Evolutionary conservation across 2,113 vertebrate species (phyloP).

Genomic region (Gymnorhina tibicen): DNA sequence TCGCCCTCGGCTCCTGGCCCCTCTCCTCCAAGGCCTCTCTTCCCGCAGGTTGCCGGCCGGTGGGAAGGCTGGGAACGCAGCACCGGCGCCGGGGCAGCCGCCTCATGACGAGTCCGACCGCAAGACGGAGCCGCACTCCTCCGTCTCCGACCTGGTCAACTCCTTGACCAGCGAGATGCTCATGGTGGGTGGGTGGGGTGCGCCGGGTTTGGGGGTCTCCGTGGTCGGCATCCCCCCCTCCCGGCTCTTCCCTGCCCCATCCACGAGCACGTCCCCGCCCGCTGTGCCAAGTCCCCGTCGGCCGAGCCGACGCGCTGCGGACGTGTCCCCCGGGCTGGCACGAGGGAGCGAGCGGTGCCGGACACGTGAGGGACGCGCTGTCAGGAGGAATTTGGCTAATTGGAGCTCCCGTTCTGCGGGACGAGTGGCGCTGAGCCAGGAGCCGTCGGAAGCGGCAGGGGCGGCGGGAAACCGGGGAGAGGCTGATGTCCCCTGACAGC

Average conservation of each 20-base stretch:
- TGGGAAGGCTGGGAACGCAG: slow-evolving; percentile 82
- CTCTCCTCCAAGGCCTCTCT: neutral
- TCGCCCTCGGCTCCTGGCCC: neutral
- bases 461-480: neutral
- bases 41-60: slow-evolving; percentile 78
- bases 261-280: neutral
- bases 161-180: slow-evolving; percentile 98
- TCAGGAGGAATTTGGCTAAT: slow-evolving; percentile 54
- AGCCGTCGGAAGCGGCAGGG: neutral
- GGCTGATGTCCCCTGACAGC: slow-evolving; percentile 28
- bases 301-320: neutral
- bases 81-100: slow-evolving; percentile 80
- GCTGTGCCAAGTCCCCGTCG: rapidly evolving
- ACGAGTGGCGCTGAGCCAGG: neutral
- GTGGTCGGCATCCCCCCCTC: rapidly evolving
- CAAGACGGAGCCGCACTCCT: slow-evolving; percentile 87
- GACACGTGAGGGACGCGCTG: neutral
- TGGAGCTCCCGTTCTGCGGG: neutral
- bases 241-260: rapidly evolving
- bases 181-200: slow-evolving; percentile 81
- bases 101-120: slow-evolving; percentile 84
- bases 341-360: neutral
- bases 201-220: neutral
- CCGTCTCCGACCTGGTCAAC: slow-evolving; percentile 94
- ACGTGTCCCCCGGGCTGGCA: neutral